These are phyloP conservation scores for Lampris incognitus DNA, from an alignment of 2,113 vertebrate species.

Conservation along the genomic window DNA sequence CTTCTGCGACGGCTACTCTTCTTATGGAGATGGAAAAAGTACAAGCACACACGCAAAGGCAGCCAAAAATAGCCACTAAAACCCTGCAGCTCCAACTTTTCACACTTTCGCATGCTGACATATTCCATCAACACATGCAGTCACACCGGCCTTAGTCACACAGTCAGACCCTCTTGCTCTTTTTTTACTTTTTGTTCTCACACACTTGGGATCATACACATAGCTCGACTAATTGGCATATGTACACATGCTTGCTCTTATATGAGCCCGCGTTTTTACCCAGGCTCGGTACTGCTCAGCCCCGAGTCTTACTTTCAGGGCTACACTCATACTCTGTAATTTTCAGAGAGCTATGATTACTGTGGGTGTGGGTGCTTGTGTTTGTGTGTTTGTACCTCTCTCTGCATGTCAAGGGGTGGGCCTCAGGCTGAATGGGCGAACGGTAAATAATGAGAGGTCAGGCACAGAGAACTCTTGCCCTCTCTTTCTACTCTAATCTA, in stretches of 20 bases:
- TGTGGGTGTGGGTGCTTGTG: slow-evolving; percentile 1
- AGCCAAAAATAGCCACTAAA: not conserved
- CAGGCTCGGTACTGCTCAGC: slow-evolving; percentile 33
- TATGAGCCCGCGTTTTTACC: slow-evolving; percentile 39
- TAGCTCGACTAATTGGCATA: slow-evolving; percentile 9
- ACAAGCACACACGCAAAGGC: slow-evolving; percentile 2
- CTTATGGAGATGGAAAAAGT: no score
- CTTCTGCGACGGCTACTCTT: no score
- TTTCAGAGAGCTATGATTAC: slow-evolving; percentile 69
- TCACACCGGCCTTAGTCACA: not conserved
- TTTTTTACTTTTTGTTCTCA: not conserved
- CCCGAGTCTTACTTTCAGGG: slow-evolving; percentile 49
- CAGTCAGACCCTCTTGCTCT: not conserved
- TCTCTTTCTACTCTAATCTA: not conserved
- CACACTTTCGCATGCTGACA: no score
- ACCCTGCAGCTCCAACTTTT: no score
- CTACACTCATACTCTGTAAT: slow-evolving; percentile 68
- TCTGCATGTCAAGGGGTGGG: slow-evolving; percentile 34
- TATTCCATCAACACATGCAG: not conserved
- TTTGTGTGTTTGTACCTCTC: not conserved
- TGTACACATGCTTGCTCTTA: slow-evolving; percentile 7
- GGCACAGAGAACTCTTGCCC: slow-evolving; percentile 20
- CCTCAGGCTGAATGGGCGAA: slow-evolving; percentile 57
- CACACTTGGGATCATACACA: not conserved
- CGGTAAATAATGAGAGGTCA: slow-evolving; percentile 54